phyloP scores from a whole-genome alignment of 1,140 invertebrate species.

The Aplysia californica region DNA sequence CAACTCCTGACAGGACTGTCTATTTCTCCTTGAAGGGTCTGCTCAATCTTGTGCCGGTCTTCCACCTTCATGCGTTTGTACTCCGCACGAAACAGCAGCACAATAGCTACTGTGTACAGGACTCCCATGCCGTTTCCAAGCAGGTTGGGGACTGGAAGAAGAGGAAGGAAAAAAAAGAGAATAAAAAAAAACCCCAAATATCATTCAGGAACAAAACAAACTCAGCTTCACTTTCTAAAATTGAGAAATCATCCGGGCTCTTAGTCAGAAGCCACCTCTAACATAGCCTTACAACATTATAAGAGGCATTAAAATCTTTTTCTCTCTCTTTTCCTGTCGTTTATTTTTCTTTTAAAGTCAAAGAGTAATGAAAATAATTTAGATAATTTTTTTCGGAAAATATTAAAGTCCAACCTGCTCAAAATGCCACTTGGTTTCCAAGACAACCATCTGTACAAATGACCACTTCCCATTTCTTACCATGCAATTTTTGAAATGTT shows the following conservation, averaged over 20 bases:
- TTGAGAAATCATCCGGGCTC: neutral
- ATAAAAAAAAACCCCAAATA: neutral
- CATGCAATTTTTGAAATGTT: too few species aligned
- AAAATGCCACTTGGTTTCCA: too few species aligned
- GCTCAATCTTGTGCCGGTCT: neutral
- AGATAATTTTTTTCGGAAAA: too few species aligned
- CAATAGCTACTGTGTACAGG: conserved; percentile 1
- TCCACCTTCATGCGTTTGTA: conserved; percentile 10
- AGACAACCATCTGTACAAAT: too few species aligned
- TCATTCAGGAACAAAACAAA: neutral
- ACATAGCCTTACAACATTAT: too few species aligned
- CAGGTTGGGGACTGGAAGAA: conserved; percentile 19
- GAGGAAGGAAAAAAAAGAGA: neutral
- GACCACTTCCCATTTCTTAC: too few species aligned
- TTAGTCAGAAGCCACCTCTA: too few species aligned
- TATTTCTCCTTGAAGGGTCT: neutral
- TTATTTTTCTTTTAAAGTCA: too few species aligned
- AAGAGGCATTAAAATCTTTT: neutral
- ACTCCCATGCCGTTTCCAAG: conserved; percentile 8
- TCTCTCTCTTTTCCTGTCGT: neutral
- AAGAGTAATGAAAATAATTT: too few species aligned
- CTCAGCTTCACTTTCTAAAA: neutral
- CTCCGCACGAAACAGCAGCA: conserved; percentile 11
- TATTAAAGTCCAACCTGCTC: too few species aligned
- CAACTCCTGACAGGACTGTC: neutral